These are phyloP conservation scores for Patagioenas fasciata DNA, from an alignment of 2,113 vertebrate genomes.

Conservation along the genomic window DNA sequence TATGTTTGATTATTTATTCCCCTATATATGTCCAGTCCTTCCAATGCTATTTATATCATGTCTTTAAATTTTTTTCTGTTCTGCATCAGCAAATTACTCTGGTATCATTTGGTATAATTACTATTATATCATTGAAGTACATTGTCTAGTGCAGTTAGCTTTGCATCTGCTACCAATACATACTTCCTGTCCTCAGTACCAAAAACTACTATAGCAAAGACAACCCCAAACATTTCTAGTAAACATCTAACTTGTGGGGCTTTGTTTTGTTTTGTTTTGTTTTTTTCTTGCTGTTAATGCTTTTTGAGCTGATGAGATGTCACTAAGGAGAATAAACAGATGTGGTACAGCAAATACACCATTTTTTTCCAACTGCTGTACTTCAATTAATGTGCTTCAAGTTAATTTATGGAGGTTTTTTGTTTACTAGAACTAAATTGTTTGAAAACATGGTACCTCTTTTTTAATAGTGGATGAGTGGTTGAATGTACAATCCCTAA, in stretches of 20 bases:
- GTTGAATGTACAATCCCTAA: neutral
- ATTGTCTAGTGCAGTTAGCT: neutral
- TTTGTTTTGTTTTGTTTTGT: neutral
- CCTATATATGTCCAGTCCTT: neutral
- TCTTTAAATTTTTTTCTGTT: neutral
- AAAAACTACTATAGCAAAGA: neutral
- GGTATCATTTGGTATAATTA: neutral
- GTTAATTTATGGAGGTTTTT: neutral
- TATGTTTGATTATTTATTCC: neutral
- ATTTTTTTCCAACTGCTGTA: neutral
- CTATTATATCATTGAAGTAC: neutral
- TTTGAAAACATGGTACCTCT: neutral
- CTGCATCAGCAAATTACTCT: neutral
- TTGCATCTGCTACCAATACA: neutral
- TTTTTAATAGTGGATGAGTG: neutral
- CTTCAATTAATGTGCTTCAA: neutral
- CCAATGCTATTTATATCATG: neutral
- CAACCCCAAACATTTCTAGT: neutral
- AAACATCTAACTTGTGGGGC: neutral
- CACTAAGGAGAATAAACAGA: neutral
- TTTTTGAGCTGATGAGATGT: neutral
- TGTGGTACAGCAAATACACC: neutral
- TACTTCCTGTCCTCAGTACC: neutral
- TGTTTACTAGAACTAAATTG: neutral
- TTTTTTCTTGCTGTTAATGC: neutral